Base-by-base conservation (phyloP, 2,113 vertebrate species). In the Laterallus jamaicensis region DNA sequence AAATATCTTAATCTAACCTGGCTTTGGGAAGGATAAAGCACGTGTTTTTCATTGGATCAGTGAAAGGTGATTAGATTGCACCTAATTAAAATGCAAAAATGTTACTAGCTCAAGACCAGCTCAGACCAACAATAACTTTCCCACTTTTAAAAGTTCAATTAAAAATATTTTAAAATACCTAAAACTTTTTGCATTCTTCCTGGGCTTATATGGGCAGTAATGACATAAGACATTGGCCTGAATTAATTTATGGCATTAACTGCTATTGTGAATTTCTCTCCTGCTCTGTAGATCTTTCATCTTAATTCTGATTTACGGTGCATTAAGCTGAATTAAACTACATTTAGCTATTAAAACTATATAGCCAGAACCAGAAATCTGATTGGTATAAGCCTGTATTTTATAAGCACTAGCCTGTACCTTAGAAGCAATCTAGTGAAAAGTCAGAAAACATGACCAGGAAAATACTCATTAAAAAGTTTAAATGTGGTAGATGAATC, bases 21-120 rank as follows among this genome's bases (percentile, higher is more conserved):
- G 14, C n/a, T 96, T 97, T 95, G 83, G 35, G 49, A 88, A 76
- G 37, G 40, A 64, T 66, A 82, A 89, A 69, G 22, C 31, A 39
- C 60, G 62, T 78, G 50, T 1, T 21, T 81, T 85, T 80, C 42
- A 28, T 62, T 82, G 60, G 55, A 92, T 28, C 40, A 89, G 42
- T 56, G 62, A 95, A 96, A 96, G 81, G 42, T 93, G 94, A 94
- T 97, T 97, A 96, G 66, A 92, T 96, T 82, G 88, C 54, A 83
- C 76, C 91, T 97, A 93, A 96, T 95, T 95, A 97, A 97, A 98
- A 94, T 55, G 49, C 62, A 91, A 60, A 70, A 85, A 62, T 95
- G 95, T 93, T 88, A 88, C 81, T 85, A 44, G 68, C 39, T 95
- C 32, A 22, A 28, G 75, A 87, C 67, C 79, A 85, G n/a, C 56